Base-by-base conservation (phyloP, 2,797 vertebrate genomes). In the Cheracebus regulus region DNA sequence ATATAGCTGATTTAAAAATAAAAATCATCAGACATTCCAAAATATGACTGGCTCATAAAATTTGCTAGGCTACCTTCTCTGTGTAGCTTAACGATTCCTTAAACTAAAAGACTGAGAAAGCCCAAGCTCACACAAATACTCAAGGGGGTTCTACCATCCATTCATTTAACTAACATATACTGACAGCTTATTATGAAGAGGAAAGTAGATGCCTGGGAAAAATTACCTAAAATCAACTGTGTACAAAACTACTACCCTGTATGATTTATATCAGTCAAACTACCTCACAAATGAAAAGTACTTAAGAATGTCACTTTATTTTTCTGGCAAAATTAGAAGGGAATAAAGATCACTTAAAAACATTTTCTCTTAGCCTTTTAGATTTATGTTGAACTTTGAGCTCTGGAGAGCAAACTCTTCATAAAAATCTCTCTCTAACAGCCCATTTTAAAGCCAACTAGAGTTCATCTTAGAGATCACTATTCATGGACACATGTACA, bases 401-500 rank as follows among this genome's bases (percentile, higher is more conserved):
- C 17, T 81, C n/a, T 61, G 46, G n/a, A 20, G n/a, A 91, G 10
- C 24, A 41, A 57, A 13, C 0, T 39, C 39, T 88, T 95, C 22
- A 57, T 17, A 12, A 46, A 52, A 50, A 75, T 7, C 0, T 44
- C 79, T 78, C 28, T 67, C 20, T 20, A 48, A 24, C 17, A 28
- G 46, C 7, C 10, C 36, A 48, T 46, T 28, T 92, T 46, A 72
- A 67, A 88, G 50, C 22, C 52, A 20, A n/a, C 39, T 11, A 11
- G 17, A 22, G 24, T 13, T 26, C 24, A 36, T 30, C 22, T 36
- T 17, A 80, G 30, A 39, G 39, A 19, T 73, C 39, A 46, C 57
- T 28, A 39, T 44, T 88, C 46, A 46, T 0, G 8, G 44, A 50
- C 1, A 17, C 2, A 2, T 13, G 30, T 10, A 41, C 2, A 11